A percentile compares a stretch with the other conserved stretches of the same genome.
phyloP scores from a whole-genome alignment of 2,797 vertebrate species.

The Parauchenoglanis ngamensis region DNA sequence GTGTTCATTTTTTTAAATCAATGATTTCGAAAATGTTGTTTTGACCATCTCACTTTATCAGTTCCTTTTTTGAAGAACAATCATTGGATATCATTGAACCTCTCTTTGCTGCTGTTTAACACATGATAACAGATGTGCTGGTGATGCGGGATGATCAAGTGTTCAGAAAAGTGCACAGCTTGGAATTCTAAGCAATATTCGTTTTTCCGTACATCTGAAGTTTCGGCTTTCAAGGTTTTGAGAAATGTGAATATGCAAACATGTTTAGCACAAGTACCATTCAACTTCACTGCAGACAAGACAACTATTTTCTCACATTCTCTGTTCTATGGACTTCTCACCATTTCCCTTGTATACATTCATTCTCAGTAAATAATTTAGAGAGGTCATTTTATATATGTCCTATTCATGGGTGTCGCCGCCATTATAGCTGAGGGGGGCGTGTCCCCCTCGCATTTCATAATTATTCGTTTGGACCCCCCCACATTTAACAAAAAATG shows the following conservation, averaged over 20 bases:
- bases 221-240: neutral
- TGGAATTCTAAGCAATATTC: neutral
- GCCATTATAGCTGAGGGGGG: no score
- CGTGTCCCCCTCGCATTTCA: no score
- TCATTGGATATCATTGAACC: neutral
- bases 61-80: neutral
- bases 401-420: no score
- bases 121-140: neutral
- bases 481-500: no score
- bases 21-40: neutral
- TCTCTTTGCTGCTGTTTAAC: neutral
- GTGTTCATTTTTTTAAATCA: constrained; percentile 26
- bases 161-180: constrained; percentile 8
- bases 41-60: neutral
- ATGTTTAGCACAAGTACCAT: neutral
- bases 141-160: neutral
- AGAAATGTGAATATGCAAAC: neutral
- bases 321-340: neutral
- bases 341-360: neutral
- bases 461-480: no score
- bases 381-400: neutral
- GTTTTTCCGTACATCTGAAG: neutral
- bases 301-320: neutral
- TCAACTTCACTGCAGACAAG: neutral
- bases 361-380: neutral